A percentile compares a stretch with the other conserved stretches of the same genome.
These are phyloP conservation scores for Lipophrys pholis DNA, from an alignment of 2,113 vertebrate species.

Conservation along the genomic window DNA sequence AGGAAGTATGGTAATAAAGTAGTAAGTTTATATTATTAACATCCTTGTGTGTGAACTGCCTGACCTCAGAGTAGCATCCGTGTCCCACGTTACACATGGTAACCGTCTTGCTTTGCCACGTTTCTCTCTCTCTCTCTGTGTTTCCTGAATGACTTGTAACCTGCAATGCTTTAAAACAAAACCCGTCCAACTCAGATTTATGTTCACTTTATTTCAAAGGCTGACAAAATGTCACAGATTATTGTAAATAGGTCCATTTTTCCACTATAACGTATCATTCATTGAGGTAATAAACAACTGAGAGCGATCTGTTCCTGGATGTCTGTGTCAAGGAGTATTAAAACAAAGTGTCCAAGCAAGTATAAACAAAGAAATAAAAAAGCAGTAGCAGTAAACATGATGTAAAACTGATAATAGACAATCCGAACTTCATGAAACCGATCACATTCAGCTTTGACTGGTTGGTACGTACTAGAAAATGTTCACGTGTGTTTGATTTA, in stretches of 20 bases:
- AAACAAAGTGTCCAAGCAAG: rapidly evolving
- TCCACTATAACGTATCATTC: slow-evolving; percentile 69
- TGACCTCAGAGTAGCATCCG: slow-evolving; percentile 24
- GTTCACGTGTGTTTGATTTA: slow-evolving; percentile 20
- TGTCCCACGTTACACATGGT: not conserved
- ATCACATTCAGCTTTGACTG: not conserved
- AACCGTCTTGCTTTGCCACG: slow-evolving; percentile 26
- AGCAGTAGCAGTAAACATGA: not conserved
- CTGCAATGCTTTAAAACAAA: slow-evolving; percentile 71
- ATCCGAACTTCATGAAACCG: slow-evolving; percentile 10
- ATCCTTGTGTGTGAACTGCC: slow-evolving; percentile 16
- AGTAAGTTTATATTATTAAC: slow-evolving; percentile 16
- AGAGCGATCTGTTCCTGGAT: slow-evolving; percentile 33
- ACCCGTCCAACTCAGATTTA: slow-evolving; percentile 36
- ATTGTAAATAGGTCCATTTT: slow-evolving; percentile 79
- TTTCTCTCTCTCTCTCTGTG: slow-evolving; percentile 49
- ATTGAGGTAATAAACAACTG: slow-evolving; percentile 77
- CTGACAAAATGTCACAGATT: slow-evolving; percentile 57
- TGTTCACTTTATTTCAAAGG: slow-evolving; percentile 65
- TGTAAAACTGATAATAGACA: not conserved
- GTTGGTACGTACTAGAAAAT: slow-evolving; percentile 27
- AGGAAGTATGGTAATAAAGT: slow-evolving; percentile 3
- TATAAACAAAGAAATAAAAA: not conserved
- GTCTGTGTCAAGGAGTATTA: slow-evolving; percentile 1
- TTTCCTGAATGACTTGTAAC: slow-evolving; percentile 59